Evolutionary conservation across 2,888 invertebrate genomes (phyloP), one percentile per base, ranked within the genome.

Genomic region (Drosophila helvetica): DNA sequence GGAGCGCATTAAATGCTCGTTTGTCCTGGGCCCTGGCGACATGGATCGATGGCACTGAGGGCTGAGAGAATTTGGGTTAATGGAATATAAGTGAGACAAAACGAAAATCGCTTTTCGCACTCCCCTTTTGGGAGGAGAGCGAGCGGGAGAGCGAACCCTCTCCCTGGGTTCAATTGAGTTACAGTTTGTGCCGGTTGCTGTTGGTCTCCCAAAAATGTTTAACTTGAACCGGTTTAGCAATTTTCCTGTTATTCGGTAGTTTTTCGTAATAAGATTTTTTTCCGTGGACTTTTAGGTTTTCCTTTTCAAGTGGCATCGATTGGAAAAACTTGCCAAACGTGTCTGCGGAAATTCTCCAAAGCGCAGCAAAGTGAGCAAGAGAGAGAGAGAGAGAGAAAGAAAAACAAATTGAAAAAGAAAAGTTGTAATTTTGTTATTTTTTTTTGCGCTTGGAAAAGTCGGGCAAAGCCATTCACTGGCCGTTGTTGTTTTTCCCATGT

Each of bases 1-100:
- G 70, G 62, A 71, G 75, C 75, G 66, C 67, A 87, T 85, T 79
- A 87, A 85, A 88, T 57, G 57, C 83, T 87, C 83, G 83, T 85
- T 87, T 76, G 65, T 74, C 53, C 69, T 64, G 73, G 73, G 72
- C 67, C 43, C 57, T 63, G 70, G 55, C 78, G 65, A 80, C 63
- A 51, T 66, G 68, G 69, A 77, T 75, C 81, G 79, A 74, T 82
- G 53, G 42, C 51, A n/a, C 27, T 8, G 33, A 38, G 38, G 1
- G 38, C 38, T 38, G 30, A 42, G 33, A 55, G 55, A 73, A 80
- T 83, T 72, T 72, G 72, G 79, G 79, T 75, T 80, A 88, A 85
- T 79, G 84, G 81, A 80, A 79, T 88, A 70, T 69, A 75, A 84
- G 77, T 86, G 80, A 76, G 72, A 54, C 57, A 27, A 48, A 62